A percentile compares a stretch with the other conserved stretches of the same genome.
Conservation (phyloP, 2,797 vertebrate genomes). For the Crenichthys baileyi region DNA sequence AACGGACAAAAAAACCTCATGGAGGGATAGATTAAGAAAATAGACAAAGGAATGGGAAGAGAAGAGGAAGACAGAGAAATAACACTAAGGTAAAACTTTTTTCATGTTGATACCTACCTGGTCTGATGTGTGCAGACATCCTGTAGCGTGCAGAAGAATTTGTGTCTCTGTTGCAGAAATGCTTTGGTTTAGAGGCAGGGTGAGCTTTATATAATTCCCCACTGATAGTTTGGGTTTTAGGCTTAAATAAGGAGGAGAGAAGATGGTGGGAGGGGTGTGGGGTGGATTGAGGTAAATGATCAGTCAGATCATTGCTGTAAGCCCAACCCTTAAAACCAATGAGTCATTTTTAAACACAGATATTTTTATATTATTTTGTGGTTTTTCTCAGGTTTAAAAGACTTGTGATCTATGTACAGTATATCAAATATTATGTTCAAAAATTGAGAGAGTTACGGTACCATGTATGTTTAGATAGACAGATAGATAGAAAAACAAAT, state of each 20-base stretch:
- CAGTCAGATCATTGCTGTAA: neutral
- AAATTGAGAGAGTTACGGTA: too few species aligned
- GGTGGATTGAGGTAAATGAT: neutral
- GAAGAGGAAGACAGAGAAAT: neutral
- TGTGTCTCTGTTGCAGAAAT: neutral
- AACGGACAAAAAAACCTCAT: neutral
- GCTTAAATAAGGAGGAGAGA: constrained; percentile 26
- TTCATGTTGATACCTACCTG: constrained; percentile 47
- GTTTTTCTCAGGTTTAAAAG: neutral
- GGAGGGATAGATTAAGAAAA: neutral
- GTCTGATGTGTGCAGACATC: constrained; percentile 51
- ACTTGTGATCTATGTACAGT: neutral
- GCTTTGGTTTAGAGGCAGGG: constrained; percentile 10
- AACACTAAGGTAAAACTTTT: neutral
- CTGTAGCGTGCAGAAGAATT: constrained; percentile 16
- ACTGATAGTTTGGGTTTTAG: constrained; percentile 22
- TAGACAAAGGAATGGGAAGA: neutral
- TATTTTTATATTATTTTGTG: neutral
- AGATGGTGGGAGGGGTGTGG: neutral
- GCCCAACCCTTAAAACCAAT: constrained; percentile 4
- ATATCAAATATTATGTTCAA: too few species aligned
- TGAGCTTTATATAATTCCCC: constrained; percentile 31
- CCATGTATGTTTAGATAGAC: too few species aligned
- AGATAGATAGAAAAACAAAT: too few species aligned
- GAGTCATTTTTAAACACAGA: neutral